These are phyloP conservation scores for Conus betulinus DNA, from an alignment of 1,140 invertebrate genomes.

Conservation along the genomic window DNA sequence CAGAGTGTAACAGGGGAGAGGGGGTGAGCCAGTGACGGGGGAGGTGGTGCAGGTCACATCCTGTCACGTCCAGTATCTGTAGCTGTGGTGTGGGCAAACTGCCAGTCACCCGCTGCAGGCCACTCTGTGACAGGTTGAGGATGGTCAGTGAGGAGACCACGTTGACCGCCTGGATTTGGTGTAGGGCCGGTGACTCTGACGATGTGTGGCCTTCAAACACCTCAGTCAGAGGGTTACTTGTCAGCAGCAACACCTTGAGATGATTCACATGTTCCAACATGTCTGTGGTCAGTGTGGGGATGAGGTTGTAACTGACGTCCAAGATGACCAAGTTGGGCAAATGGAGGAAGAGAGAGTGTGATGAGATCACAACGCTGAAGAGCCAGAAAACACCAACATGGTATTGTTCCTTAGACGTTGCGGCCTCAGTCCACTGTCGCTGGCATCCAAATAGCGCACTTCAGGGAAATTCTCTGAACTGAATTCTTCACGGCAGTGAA, in stretches of 20 bases:
- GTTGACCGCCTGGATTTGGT: background rate
- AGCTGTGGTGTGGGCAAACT: background rate
- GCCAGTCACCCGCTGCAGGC: background rate
- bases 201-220: background rate
- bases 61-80: background rate
- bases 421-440: background rate
- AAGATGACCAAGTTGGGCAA: background rate
- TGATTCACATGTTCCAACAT: too few relatives aligned
- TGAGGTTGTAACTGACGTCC: too few relatives aligned
- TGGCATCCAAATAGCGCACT: conserved; percentile 2
- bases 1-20: background rate
- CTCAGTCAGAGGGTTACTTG: background rate
- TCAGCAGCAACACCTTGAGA: too few relatives aligned
- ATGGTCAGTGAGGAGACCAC: background rate
- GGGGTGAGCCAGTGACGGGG: background rate
- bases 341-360: background rate
- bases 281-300: too few relatives aligned
- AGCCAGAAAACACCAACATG: background rate
- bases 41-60: background rate
- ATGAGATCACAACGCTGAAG: background rate
- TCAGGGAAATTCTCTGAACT: background rate
- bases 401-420: background rate
- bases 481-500: background rate
- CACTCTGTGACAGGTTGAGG: background rate
- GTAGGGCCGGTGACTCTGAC: too few relatives aligned